Base-by-base conservation (phyloP, 2,888 invertebrate species). In the Caenorhabditis sinica region DNA sequence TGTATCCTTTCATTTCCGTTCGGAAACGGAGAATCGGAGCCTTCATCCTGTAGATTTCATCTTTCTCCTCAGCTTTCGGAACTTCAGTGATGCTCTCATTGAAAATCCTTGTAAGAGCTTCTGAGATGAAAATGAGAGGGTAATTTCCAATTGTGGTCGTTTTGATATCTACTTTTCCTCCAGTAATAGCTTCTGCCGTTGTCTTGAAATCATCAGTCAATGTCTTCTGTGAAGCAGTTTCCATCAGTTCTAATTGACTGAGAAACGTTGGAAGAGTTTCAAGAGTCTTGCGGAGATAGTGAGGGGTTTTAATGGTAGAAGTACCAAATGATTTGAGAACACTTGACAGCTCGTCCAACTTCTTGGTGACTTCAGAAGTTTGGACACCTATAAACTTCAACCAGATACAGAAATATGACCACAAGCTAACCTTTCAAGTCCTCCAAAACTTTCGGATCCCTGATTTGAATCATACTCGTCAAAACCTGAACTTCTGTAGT, bases 151-250 rank as follows among this genome's bases (percentile, higher is more conserved):
- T 13, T 9, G 25, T 11, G 8, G 20, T 30, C 15, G 17, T 11
- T 25, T 11, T 9, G 17, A 65, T 45, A 11, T 28, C n/a, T 17
- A 45, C 13, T n/a, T n/a, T 23, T 45, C 43, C 63, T 28, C 43
- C 45, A 28, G 40, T 65, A 13, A 45, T 15, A 11, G 43, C 65
- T 13, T 11, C 28, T n/a, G 45, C 45, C n/a, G 45, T 65, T n/a
- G 45, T 30, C 15, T 28, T 45, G 28, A 65, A 65, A 25, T 65
- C 65, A 40, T 65, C 65, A 1, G 65, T 65, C 45, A 65, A n/a
- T 13, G 11, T 28, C 11, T 13, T 28, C 25, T 45, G 28, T n/a
- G 65, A 65, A 17, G 65, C 65, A 30, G 28, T 23, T 23, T 65
- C 45, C 45, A 65, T 13, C 2, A 30, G n/a, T 6, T 65, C 65